phyloP scores from a whole-genome alignment of 2,888 invertebrate species.

The Ischnura elegans region DNA sequence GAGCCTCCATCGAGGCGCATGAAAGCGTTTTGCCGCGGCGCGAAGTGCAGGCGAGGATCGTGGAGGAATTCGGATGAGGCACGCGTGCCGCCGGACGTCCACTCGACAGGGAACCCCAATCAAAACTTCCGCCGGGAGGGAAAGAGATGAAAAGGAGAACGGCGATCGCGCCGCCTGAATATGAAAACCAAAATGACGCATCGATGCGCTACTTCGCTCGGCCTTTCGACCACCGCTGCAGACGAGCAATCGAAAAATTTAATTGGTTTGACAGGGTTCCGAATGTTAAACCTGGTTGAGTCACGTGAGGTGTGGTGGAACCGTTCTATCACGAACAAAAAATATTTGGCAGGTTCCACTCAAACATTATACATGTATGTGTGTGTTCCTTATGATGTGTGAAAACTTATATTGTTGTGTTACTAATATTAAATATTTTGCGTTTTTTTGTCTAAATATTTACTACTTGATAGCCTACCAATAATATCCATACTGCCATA shows the following conservation, averaged over 20 bases:
- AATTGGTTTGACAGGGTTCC: no score
- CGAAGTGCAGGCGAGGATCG: neutral
- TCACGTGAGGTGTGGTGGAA: no score
- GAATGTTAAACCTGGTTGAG: no score
- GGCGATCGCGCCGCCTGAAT: conserved; percentile 1
- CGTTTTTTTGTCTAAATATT: no score
- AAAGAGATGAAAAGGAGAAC: neutral
- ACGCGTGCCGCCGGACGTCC: neutral
- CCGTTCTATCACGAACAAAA: no score
- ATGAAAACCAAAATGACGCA: neutral
- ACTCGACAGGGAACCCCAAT: neutral
- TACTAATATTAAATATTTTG: no score
- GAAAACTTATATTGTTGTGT: no score
- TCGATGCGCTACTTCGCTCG: neutral
- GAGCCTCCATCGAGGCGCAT: neutral
- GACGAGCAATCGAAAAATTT: neutral
- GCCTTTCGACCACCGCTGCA: neutral
- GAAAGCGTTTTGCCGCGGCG: neutral
- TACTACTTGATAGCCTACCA: no score
- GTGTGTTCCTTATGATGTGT: no score
- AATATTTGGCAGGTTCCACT: no score
- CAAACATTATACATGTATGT: no score
- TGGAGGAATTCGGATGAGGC: neutral
- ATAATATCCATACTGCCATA: no score
- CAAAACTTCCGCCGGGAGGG: neutral